These are phyloP conservation scores for Apaloderma vittatum DNA, from an alignment of 2,113 vertebrate genomes.

Conservation along the genomic window DNA sequence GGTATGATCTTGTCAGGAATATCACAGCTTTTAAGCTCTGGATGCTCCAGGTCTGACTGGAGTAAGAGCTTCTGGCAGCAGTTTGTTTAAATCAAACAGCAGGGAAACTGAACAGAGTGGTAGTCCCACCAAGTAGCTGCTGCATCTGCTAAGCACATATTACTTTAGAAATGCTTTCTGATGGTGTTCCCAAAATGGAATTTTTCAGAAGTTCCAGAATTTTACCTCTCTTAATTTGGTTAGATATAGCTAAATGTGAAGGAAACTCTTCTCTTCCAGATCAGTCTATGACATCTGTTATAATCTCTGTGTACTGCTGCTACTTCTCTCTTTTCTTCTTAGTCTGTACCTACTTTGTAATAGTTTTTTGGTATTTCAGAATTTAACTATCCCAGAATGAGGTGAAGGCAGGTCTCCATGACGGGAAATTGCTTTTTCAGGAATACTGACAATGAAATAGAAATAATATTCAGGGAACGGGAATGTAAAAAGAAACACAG, in stretches of 20 bases:
- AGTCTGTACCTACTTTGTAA: fast-evolving
- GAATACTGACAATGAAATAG: background rate
- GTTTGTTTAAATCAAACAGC: background rate
- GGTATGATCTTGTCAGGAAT: background rate
- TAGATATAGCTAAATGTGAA: background rate
- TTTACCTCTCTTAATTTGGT: background rate
- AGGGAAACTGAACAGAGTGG: background rate
- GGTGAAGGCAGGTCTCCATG: background rate
- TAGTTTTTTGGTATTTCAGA: background rate
- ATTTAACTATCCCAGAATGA: background rate
- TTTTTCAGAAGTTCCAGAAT: background rate
- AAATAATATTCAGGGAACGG: background rate
- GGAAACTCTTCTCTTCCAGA: background rate
- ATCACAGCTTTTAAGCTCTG: background rate
- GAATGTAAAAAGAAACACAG: background rate
- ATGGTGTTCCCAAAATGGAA: background rate
- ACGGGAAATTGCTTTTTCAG: background rate
- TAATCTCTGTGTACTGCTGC: background rate
- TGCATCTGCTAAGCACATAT: background rate
- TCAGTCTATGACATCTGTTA: background rate
- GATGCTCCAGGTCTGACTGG: background rate
- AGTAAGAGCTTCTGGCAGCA: background rate
- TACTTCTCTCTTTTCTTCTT: background rate
- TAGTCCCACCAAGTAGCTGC: background rate
- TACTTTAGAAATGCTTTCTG: background rate